Base-by-base conservation (phyloP, 2,888 invertebrate genomes). In the Drosophila colorata region DNA sequence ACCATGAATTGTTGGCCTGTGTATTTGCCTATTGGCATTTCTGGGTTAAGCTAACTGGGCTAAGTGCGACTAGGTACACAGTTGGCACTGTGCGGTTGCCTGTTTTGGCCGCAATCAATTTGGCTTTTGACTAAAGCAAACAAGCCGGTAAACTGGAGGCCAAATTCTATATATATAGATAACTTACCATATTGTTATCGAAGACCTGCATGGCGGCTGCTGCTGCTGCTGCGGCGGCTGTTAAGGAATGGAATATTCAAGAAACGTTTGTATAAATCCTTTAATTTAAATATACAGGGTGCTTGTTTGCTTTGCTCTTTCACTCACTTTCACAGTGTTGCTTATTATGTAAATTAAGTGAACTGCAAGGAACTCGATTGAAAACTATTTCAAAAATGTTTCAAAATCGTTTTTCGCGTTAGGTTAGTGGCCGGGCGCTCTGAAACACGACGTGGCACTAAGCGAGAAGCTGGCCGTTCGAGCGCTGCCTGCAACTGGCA, bases 361-460 rank as follows among this genome's bases (percentile, higher is more conserved):
- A n/a, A n/a, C n/a, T n/a, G n/a, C n/a, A 43, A 43, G 11, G 52
- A 59, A 43, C 41, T 48, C 16, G 14, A 18, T 51, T 37, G 18
- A 28, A 69, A 52, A 55, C 28, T 16, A 49, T 60, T 56, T 64
- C 23, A 7, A 38, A 47, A 61, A 23, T 69, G 33, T 57, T 46
- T 69, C 23, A 44, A 58, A 53, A 60, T 49, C 46, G 31, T 48
- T 70, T 20, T 61, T 78, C 76, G 69, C 78, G 74, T 64, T 74
- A 49, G 65, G 73, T 57, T 63, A 46, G 79, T 69, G 83, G 81
- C 81, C 89, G 80, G 69, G 82, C 89, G 80, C 88, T 80, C 69
- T 86, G 90, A 90, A 80, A 81, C 90, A 86, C 90, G 90, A 74
- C 90, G 91, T 84, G 73, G 82, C 78, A 90, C 90, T 90, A 86